phyloP scores from a whole-genome alignment of 2,797 vertebrate species.

The Tiaroga cobitis region DNA sequence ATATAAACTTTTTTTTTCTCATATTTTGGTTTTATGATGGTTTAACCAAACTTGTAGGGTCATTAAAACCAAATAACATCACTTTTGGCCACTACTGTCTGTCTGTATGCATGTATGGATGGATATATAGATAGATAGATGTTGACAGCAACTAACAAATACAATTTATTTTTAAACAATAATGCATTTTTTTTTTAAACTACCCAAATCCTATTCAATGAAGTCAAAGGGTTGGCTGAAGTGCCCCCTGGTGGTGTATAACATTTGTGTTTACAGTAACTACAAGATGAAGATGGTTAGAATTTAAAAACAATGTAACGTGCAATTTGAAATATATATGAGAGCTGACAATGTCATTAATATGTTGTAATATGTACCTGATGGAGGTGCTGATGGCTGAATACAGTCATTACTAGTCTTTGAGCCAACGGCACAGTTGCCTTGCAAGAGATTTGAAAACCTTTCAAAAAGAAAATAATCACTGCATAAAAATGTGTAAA shows the following conservation, averaged over 20 bases:
- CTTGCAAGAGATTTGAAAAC: slow-evolving; percentile 80
- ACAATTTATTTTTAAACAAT: no score
- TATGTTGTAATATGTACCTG: slow-evolving; percentile 62
- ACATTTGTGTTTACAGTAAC: not conserved
- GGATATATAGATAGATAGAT: no score
- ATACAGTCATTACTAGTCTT: slow-evolving; percentile 64
- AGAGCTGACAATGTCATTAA: not conserved
- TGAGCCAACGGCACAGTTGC: slow-evolving; percentile 64
- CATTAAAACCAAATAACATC: not conserved
- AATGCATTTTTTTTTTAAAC: no score
- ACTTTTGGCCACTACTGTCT: not conserved
- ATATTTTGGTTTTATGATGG: not conserved
- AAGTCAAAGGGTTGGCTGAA: slow-evolving; percentile 1
- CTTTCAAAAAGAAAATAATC: slow-evolving; percentile 58
- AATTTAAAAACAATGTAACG: not conserved
- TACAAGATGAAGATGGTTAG: not conserved
- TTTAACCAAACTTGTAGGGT: not conserved
- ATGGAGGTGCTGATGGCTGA: slow-evolving; percentile 53
- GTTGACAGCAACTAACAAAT: no score
- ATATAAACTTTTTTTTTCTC: not conserved
- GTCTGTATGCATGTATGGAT: not conserved
- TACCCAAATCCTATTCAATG: not conserved
- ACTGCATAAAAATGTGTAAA: not conserved
- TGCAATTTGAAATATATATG: not conserved
- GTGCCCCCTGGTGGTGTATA: slow-evolving; percentile 31